phyloP scores from a whole-genome alignment of 1,140 invertebrate species.

The Lutraria rhynchaena region DNA sequence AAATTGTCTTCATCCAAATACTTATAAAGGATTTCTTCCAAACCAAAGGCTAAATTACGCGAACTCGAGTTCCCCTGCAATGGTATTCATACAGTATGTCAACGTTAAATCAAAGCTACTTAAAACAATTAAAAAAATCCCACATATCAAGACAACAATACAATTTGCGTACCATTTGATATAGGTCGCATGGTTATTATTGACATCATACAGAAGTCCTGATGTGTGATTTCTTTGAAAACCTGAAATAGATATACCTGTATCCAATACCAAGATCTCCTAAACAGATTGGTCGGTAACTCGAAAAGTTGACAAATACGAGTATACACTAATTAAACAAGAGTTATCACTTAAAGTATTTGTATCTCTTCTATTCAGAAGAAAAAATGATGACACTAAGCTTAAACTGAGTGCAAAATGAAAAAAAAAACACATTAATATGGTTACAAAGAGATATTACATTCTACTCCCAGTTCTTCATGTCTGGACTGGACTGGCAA shows the following conservation, averaged over 20 bases:
- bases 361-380: background rate
- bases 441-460: no score
- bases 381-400: background rate
- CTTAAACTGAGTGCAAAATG: background rate
- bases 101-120: background rate
- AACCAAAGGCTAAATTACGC: no score
- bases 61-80: background rate
- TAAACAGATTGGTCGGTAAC: background rate
- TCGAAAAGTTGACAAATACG: background rate
- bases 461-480: no score
- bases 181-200: background rate
- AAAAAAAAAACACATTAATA: no score
- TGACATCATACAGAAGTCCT: background rate
- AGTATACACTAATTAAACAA: background rate
- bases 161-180: constrained; percentile 10
- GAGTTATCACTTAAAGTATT: background rate
- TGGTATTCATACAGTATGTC: background rate
- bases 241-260: background rate
- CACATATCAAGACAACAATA: no score
- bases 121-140: background rate
- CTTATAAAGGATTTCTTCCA: background rate
- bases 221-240: constrained; percentile 1
- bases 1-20: background rate
- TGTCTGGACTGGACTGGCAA: no score
- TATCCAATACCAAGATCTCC: background rate